Percentiles rank a stretch among this genome's conserved stretches.
Evolutionary conservation across 1,140 invertebrate species (phyloP).

Genomic region (Papilio polyxenes): DNA sequence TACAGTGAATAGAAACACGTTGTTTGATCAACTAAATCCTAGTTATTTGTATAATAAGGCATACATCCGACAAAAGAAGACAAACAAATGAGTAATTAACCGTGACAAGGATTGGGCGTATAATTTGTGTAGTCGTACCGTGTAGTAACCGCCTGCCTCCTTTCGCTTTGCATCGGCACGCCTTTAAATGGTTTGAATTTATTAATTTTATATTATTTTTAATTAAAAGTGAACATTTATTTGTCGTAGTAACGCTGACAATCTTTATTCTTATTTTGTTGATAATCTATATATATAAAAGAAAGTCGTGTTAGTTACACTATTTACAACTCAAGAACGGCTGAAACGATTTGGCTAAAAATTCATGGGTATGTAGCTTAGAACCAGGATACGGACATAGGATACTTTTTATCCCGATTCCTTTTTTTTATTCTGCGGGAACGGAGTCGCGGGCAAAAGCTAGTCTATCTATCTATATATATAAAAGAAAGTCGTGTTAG

Average conservation of each 20-base stretch:
- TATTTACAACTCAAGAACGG: too few relatives aligned
- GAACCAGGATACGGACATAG: too few relatives aligned
- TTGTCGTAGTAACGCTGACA: background rate
- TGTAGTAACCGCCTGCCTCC: background rate
- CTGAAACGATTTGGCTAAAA: too few relatives aligned
- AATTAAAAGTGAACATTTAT: background rate
- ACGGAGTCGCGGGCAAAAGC: too few relatives aligned
- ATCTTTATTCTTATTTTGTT: background rate
- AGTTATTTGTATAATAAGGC: background rate
- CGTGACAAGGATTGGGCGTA: background rate
- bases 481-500: too few relatives aligned
- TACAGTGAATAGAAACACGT: background rate
- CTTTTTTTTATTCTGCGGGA: too few relatives aligned
- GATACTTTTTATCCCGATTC: too few relatives aligned
- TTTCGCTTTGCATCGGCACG: background rate
- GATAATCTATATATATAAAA: too few relatives aligned
- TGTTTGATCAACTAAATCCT: background rate
- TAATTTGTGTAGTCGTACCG: background rate
- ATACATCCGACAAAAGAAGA: background rate
- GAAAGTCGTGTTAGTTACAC: too few relatives aligned
- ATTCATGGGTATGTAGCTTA: too few relatives aligned
- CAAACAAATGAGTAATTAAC: slow-evolving; percentile 13
- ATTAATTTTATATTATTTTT: background rate
- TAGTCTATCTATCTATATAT: too few relatives aligned
- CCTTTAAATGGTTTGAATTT: background rate